These are phyloP conservation scores for Gallinago media DNA, from an alignment of 2,113 vertebrate genomes.

Conservation along the genomic window DNA sequence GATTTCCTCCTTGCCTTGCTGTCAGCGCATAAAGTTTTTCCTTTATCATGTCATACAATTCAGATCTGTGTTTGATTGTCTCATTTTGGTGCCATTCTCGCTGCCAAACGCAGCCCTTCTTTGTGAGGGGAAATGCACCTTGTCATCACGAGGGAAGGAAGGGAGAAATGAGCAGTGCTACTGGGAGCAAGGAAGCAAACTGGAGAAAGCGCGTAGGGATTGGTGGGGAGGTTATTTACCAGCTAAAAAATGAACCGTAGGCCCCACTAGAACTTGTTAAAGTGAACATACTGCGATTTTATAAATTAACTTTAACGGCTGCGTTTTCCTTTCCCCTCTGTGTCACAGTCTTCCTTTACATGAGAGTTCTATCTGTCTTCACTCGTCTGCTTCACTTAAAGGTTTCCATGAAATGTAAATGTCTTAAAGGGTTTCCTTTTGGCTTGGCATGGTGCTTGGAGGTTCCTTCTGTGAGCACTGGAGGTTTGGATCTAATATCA, in stretches of 20 bases:
- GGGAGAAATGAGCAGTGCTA: not conserved
- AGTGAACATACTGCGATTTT: constrained; percentile 8
- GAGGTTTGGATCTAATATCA: constrained; percentile 81
- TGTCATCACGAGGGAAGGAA: not conserved
- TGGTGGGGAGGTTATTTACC: not conserved
- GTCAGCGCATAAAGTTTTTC: not conserved
- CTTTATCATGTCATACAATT: not conserved
- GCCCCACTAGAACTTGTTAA: not conserved
- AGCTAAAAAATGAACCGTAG: not conserved
- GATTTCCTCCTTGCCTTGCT: constrained; percentile 6
- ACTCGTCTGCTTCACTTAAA: not conserved
- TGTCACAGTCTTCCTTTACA: not conserved
- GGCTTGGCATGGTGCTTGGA: constrained; percentile 60
- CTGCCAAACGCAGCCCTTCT: not conserved
- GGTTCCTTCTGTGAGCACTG: constrained; percentile 54
- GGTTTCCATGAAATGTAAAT: constrained; percentile 57
- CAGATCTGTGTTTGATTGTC: not conserved
- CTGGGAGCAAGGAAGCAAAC: not conserved
- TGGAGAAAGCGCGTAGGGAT: not conserved
- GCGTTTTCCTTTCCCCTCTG: not conserved
- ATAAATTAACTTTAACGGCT: not conserved
- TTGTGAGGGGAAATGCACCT: not conserved
- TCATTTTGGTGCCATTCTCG: not conserved
- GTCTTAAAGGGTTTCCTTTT: constrained; percentile 68
- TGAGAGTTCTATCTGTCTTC: not conserved